Conservation (phyloP, 2,113 vertebrate species). For the Xiphias gladius region DNA sequence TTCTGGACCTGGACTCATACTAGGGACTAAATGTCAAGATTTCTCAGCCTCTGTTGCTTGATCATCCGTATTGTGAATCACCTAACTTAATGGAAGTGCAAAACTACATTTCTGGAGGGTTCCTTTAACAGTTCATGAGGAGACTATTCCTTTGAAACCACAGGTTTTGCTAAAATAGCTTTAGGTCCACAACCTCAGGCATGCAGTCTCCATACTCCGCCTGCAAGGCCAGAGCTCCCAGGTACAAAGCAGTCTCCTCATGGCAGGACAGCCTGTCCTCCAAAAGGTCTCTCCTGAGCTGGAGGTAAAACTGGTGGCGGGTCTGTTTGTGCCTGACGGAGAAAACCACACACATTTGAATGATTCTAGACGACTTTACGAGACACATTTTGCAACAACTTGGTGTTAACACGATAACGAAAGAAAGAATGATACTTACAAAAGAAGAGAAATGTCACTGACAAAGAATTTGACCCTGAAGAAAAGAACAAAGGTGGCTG, state of each 20-base stretch:
- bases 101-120: background rate
- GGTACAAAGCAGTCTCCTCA: conserved; percentile 86
- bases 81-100: background rate
- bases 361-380: accelerated
- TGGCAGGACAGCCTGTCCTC: conserved; percentile 88
- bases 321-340: conserved; percentile 86
- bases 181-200: conserved; percentile 83
- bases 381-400: background rate
- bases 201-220: conserved; percentile 88
- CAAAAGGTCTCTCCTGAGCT: conserved; percentile 92
- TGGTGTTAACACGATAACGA: background rate
- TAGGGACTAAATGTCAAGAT: background rate
- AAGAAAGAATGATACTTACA: conserved; percentile 83
- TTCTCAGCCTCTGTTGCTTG: no score
- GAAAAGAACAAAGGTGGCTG: conserved; percentile 87
- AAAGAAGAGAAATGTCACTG: conserved; percentile 84
- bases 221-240: conserved; percentile 90
- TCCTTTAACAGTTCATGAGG: background rate
- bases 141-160: background rate
- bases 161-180: background rate
- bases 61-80: background rate
- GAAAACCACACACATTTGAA: background rate
- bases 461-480: conserved; percentile 93
- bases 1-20: no score
- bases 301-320: conserved; percentile 92